Evolutionary conservation across 1,140 invertebrate species (phyloP).

Genomic region (Pectinophora gossypiella): DNA sequence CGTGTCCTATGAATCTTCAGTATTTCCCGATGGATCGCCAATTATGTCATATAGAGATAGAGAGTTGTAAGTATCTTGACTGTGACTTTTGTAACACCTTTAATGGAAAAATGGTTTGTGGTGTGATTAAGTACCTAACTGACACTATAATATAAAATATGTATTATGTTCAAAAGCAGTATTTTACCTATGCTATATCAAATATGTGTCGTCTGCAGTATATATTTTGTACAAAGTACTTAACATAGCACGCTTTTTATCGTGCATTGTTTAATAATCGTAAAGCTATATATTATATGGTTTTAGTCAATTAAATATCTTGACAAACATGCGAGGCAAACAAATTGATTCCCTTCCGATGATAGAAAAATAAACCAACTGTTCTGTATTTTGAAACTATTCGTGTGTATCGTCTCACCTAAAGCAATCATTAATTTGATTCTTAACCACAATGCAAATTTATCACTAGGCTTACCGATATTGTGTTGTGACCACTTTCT

Average conservation of each 20-base stretch:
- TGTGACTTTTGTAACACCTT: not conserved
- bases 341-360: conserved; percentile 29
- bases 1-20: conserved; percentile 98
- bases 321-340: no score
- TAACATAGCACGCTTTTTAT: no score
- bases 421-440: conserved; percentile 64
- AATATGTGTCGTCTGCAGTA: no score
- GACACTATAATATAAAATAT: not conserved
- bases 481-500: conserved; percentile 71
- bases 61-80: conserved; percentile 92
- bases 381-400: conserved; percentile 35
- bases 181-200: no score
- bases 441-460: conserved; percentile 61
- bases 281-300: no score
- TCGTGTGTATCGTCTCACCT: conserved; percentile 49
- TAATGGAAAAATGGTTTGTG: not conserved
- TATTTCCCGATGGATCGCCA: conserved; percentile 99
- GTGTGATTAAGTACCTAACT: not conserved
- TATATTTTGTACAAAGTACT: no score
- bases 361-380: conserved; percentile 61
- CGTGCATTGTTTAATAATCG: no score
- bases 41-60: conserved; percentile 97
- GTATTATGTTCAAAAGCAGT: no score
- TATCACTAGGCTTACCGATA: conserved; percentile 67
- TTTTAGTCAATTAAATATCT: no score